Conservation (phyloP, 2,888 invertebrate species). For the Hemithea aestivaria region DNA sequence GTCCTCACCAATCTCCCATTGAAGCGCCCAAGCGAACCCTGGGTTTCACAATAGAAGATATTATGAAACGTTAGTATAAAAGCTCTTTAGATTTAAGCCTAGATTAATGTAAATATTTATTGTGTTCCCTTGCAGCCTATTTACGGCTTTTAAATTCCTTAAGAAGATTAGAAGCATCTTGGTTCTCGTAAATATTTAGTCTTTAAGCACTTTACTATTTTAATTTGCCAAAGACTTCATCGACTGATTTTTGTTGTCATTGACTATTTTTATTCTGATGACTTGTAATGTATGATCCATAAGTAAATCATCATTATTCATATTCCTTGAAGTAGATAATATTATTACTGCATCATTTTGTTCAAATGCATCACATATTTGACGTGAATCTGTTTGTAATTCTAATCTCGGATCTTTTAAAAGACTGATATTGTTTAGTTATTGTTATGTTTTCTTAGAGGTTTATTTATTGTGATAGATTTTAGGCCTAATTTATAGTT, state of each 20-base stretch:
- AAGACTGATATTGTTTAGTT: constrained; percentile 70
- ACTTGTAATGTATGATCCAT: not conserved
- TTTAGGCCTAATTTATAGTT: constrained; percentile 50
- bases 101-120: constrained; percentile 34
- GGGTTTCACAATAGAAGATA: constrained; percentile 93
- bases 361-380: not conserved
- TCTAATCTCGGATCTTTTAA: constrained; percentile 43
- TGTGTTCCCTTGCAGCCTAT: constrained; percentile 29
- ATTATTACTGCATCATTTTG: no score
- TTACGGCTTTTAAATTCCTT: no score
- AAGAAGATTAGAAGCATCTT: constrained; percentile 20
- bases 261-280: constrained; percentile 5
- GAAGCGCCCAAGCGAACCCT: constrained; percentile 71
- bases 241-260: constrained; percentile 28
- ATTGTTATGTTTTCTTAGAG: constrained; percentile 68
- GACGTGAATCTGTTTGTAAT: constrained; percentile 10
- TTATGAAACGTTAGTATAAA: constrained; percentile 86
- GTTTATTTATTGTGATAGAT: constrained; percentile 75
- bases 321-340: not conserved
- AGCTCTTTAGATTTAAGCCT: constrained; percentile 13
- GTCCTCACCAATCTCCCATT: constrained; percentile 58
- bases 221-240: constrained; percentile 29
- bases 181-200: constrained; percentile 21
- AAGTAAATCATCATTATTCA: not conserved
- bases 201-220: constrained; percentile 18